Evolutionary conservation across 37 sponge, comb jelly and placozoan species (phyloP), one percentile per base, ranked within the genome.

Genomic region (Hormiphora californensis): DNA sequence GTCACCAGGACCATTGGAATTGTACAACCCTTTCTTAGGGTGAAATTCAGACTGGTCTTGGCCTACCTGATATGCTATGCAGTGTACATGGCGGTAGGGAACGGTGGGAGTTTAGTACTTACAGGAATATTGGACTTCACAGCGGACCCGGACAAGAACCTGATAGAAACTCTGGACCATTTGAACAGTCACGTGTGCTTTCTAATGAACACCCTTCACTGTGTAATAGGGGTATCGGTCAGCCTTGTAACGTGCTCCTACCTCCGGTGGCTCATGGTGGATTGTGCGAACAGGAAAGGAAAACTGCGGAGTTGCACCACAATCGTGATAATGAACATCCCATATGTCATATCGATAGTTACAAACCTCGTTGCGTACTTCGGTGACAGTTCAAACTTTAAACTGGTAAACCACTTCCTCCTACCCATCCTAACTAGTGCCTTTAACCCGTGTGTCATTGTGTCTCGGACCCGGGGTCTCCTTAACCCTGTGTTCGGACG

Each of bases 71-170:
- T 57, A 4, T 57, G n/a, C n/a, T 57, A 57, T 30, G 61, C 61
- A 30, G 61, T 57, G n/a, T 57, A 57, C 23, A 57, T 57, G 61
- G 61, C 61, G n/a, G 3, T 57, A 57, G 61, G 61, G 3, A 57
- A 57, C 27, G 61, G 30, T 4, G 61, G 61, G 23, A 21, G n/a
- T 4, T 15, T 57, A 30, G 3, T 57, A 21, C 4, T 57, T 4
- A 15, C 61, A 5, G 9, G 23, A 5, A 57, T 57, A 30, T 28
- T 28, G 61, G 61, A 57, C 3, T 23, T 30, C 17, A 12, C 7
- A 21, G 27, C n/a, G 27, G 17, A 57, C 7, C 7, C 4, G 30
- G 9, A 12, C n/a, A 30, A 12, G 7, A 15, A 57, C 27, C 61
- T 28, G 3, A 57, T 57, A 12, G 61, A 12, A 57, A 57, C 61